Evolutionary conservation across 2,888 invertebrate genomes (phyloP).

Genomic region (Parasteatoda lunata): DNA sequence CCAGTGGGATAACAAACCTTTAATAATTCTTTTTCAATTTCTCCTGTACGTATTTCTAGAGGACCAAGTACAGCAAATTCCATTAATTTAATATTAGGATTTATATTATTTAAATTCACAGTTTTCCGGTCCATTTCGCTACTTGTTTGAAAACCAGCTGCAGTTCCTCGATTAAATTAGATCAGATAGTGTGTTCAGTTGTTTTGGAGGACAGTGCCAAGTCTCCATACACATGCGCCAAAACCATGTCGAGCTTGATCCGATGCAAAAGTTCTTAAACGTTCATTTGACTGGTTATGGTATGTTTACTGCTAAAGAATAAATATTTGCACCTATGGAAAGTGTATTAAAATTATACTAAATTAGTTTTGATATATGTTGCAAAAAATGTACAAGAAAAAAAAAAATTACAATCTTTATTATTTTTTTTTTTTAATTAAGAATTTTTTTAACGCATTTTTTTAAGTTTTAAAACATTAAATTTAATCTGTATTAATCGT

Average conservation of each 20-base stretch:
- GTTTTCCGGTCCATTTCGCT: constrained; percentile 55
- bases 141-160: constrained; percentile 34
- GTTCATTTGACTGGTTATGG: no score
- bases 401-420: no score
- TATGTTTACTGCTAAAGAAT: no score
- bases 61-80: constrained; percentile 99
- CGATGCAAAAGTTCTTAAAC: neutral
- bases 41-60: constrained; percentile 90
- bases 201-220: constrained; percentile 63
- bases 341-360: no score
- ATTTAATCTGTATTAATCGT: no score
- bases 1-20: constrained; percentile 37
- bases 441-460: no score
- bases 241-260: constrained; percentile 47
- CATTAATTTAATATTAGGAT: constrained; percentile 90
- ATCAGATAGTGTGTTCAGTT: constrained; percentile 54
- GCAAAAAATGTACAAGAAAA: no score
- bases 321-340: no score
- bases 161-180: neutral
- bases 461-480: no score
- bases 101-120: constrained; percentile 83
- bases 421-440: no score
- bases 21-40: constrained; percentile 89
- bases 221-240: constrained; percentile 53
- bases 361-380: no score